Evolutionary conservation across 2,797 vertebrate species (phyloP), one percentile per base, ranked within the genome.

Genomic region (Pseudomugil gertrudae): DNA sequence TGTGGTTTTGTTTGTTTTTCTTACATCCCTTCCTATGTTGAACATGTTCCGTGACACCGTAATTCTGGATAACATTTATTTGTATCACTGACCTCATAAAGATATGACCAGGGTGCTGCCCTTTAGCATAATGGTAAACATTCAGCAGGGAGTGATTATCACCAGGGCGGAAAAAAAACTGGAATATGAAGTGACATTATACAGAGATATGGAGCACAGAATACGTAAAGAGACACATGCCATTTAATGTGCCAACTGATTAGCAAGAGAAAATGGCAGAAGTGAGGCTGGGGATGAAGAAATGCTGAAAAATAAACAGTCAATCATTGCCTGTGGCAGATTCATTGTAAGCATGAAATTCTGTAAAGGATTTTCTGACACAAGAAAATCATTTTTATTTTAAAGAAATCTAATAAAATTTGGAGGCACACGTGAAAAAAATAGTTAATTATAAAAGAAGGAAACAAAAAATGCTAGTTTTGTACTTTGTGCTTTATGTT

Each of bases 401-500:
- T n/a, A n/a, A 29, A 29, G 29, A 29, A 5, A 29, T n/a, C n/a
- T n/a, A n/a, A n/a, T n/a, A 57, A 32, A 27, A 1, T 9, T 35
- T 57, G 17, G 32, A 35, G 23, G 27, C 29, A 30, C 33, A 50
- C 4, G 58, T 63, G 29, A 48, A 38, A 38, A 13, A 45, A 38
- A 57, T 17, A 17, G 3, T 7, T 1, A 14, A 17, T 29, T 15
- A 45, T 30, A 11, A 17, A 30, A 48, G 17, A 48, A 8, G 9
- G 19, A 13, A 9, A 45, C 26, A 17, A 24, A 14, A 50, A 50
- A 5, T 11, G n/a, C 1, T 14, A 36, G 6, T 21, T 7, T 23
- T 7, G 2, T 67, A 32, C 33, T 69, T 45, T 59, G 2, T 65
- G 55, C 57, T 79, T 57, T 9, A 54, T 78, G 69, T 63, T 57